These are phyloP conservation scores for Jacana jacana DNA, from an alignment of 2,113 vertebrate genomes.

Conservation along the genomic window DNA sequence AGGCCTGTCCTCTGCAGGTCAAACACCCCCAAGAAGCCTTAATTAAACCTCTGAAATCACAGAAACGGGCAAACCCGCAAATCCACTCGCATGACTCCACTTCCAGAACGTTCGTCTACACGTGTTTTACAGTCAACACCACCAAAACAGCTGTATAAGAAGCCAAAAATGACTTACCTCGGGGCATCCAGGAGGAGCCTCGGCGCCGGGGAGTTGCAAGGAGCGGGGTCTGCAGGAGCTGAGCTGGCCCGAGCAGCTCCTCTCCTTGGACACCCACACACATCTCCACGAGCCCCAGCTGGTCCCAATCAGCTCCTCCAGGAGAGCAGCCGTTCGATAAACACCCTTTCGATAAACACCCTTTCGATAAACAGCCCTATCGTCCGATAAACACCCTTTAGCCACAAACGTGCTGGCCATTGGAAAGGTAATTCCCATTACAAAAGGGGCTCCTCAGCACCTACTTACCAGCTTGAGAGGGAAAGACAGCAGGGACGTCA, in stretches of 20 bases:
- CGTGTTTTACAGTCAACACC: neutral
- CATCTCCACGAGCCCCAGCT: neutral
- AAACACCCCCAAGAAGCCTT: neutral
- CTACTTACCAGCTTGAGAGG: neutral
- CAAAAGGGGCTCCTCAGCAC: neutral
- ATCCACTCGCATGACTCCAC: rapidly evolving
- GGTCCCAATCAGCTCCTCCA: neutral
- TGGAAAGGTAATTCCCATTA: neutral
- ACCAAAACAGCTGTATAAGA: neutral
- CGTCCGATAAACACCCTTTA: neutral
- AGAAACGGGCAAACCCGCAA: neutral
- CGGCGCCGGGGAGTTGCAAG: rapidly evolving
- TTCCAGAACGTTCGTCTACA: neutral
- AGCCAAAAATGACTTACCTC: neutral
- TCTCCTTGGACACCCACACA: neutral
- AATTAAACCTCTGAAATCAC: neutral
- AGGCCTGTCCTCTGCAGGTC: neutral
- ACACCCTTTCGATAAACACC: neutral
- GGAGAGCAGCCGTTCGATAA: neutral
- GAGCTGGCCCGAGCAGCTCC: neutral
- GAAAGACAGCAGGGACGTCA: neutral
- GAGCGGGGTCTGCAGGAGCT: neutral
- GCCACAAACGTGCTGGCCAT: neutral
- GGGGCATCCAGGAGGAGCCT: rapidly evolving
- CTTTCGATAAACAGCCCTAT: too few species aligned